phyloP scores from a whole-genome alignment of 2,797 vertebrate species.

The Odontamblyopus rebecca region DNA sequence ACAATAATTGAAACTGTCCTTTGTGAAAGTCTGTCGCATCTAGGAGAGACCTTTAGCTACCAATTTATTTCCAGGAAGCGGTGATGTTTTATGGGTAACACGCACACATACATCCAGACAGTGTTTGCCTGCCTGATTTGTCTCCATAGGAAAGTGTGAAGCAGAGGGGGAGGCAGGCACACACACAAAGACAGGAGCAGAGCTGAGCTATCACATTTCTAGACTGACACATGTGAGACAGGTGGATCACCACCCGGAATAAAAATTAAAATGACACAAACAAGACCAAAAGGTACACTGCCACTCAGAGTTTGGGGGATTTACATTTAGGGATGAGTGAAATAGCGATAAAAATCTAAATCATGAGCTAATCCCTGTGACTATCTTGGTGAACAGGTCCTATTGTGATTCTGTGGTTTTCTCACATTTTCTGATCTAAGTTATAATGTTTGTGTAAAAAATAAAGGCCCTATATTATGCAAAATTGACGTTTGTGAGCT shows the following conservation, averaged over 20 bases:
- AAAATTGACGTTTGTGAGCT: too few relatives aligned
- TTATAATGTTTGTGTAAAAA: too few relatives aligned
- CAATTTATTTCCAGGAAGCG: slow-evolving; percentile 48
- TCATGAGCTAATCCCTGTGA: neutral
- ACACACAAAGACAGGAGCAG: neutral
- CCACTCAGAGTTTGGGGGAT: neutral
- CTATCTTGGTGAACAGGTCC: neutral
- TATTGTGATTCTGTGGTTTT: too few relatives aligned
- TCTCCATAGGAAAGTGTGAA: slow-evolving; percentile 62
- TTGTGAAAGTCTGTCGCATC: slow-evolving; percentile 38
- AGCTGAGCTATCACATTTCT: slow-evolving; percentile 35
- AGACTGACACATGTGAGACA: slow-evolving; percentile 39
- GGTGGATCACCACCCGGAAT: slow-evolving; percentile 34
- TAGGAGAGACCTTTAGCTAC: slow-evolving; percentile 31
- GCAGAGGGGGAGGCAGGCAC: slow-evolving; percentile 8
- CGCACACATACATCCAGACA: slow-evolving; percentile 20
- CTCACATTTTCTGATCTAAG: too few relatives aligned
- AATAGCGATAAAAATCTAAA: neutral
- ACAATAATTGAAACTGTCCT: slow-evolving; percentile 53
- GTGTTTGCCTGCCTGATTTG: slow-evolving; percentile 45
- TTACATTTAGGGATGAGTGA: slow-evolving; percentile 4
- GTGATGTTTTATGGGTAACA: slow-evolving; percentile 40
- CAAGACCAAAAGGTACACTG: slow-evolving; percentile 14
- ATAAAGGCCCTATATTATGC: too few relatives aligned
- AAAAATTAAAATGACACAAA: slow-evolving; percentile 27